Base-by-base conservation (phyloP, 2,113 vertebrate genomes). In the Progne subis region DNA sequence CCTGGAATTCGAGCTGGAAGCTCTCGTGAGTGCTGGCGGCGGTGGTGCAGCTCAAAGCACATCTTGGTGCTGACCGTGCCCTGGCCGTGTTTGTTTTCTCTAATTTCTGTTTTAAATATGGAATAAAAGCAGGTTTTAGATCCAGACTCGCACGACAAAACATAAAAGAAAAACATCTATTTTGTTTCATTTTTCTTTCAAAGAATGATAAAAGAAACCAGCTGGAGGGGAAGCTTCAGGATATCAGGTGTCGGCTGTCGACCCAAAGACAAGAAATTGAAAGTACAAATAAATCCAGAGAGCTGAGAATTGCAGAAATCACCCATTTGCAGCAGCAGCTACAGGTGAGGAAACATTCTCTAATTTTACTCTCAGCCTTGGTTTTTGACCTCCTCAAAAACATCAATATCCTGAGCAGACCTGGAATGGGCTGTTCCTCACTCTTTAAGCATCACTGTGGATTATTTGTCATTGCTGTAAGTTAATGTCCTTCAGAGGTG, bases 131-230 rank as follows among this genome's bases (percentile, higher is more conserved):
- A 26, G 29, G 8, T 65, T 71, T 55, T 82, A 69, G 15, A 37
- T 77, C 10, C 20, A 65, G 49, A 28, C 26, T 82, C 65, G 26
- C 14, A 11, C 9, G 13, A 29, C 16, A 34, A 57, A 71, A 39
- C 16, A 7, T 80, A 37, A 37, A 37, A 37, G 37, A 37, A 37
- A 37, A 37, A 37, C 8, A 37, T 37, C 37, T 37, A 37, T 37
- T 37, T 37, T 37, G 37, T 37, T 37, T 37, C 8, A 7, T 37
- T 37, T 37, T 67, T 78, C 50, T 75, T 8, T 78, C 89, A 7
- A 96, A 99, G 99, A 99, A 99, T 50, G 99, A 99, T 95, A 99
- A 99, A 98, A 99, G 99, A 89, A 98, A 98, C 86, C 99, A 99
- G 87, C 23, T 99, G 81, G 99, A 99, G 90, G 99, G 99, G 43